phyloP scores from a whole-genome alignment of 2,113 vertebrate genomes.

The Cynopterus brachyotis region DNA sequence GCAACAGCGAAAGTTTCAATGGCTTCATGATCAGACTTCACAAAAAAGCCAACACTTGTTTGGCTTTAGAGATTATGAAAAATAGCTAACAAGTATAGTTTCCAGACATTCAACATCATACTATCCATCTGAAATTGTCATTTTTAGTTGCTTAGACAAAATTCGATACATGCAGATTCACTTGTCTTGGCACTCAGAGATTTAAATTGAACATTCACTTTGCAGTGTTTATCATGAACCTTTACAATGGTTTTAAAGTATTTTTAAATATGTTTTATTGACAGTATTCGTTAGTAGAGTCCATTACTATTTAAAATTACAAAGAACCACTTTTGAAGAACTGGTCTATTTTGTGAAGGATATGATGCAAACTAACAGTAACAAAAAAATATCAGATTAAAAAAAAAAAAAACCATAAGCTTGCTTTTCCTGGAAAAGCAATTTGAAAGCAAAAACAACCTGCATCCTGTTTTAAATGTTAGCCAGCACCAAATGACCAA shows the following conservation, averaged over 20 bases:
- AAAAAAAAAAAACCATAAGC: neutral
- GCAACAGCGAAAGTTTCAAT: neutral
- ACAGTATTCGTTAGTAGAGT: neutral
- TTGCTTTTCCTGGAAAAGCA: conserved; percentile 50
- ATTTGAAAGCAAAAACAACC: conserved; percentile 38
- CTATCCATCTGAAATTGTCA: neutral
- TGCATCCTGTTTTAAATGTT: conserved; percentile 48
- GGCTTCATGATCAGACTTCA: neutral
- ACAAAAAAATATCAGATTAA: neutral
- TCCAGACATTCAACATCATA: neutral
- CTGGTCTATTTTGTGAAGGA: neutral
- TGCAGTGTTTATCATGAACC: neutral
- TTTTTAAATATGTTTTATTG: neutral
- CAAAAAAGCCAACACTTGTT: neutral
- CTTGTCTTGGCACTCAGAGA: neutral
- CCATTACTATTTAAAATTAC: neutral
- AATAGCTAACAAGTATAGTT: neutral
- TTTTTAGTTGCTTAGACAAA: conserved; percentile 5
- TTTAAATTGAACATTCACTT: neutral
- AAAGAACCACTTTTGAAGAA: neutral
- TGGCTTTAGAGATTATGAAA: neutral
- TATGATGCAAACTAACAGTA: neutral
- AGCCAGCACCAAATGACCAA: neutral
- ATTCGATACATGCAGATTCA: neutral
- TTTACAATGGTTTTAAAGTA: neutral